Conservation (phyloP, 2,113 vertebrate species). For the Lophius piscatorius region DNA sequence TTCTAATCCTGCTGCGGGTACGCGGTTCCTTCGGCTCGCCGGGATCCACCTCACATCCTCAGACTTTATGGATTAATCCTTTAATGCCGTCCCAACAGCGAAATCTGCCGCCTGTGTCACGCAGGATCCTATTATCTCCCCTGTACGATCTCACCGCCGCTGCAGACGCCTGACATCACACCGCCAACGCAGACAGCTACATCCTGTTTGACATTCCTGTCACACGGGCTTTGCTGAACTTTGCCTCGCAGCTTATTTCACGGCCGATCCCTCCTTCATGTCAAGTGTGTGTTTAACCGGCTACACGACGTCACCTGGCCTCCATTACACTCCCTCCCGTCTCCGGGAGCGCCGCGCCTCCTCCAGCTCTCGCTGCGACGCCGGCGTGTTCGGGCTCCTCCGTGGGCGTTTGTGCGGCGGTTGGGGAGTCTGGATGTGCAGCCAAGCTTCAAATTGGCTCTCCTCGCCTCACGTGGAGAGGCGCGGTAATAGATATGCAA, state of each 20-base stretch:
- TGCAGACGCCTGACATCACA: conserved; percentile 37
- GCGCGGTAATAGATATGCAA: conserved; percentile 73
- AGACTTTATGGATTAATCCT: conserved; percentile 46
- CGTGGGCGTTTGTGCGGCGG: conserved; percentile 22
- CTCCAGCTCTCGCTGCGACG: conserved; percentile 13
- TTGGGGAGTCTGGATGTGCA: conserved; percentile 52
- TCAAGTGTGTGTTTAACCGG: conserved; percentile 63
- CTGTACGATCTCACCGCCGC: conserved; percentile 34
- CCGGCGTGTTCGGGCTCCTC: conserved; percentile 11
- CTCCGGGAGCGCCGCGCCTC: conserved; percentile 45
- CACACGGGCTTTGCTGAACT: conserved; percentile 48
- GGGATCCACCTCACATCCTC: conserved; percentile 36
- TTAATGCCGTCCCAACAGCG: conserved; percentile 48
- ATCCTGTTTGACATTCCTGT: conserved; percentile 61
- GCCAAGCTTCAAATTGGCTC: conserved; percentile 74
- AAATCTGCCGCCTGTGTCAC: conserved; percentile 55
- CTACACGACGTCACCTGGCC: conserved; percentile 61
- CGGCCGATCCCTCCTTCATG: conserved; percentile 60
- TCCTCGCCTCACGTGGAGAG: conserved; percentile 52
- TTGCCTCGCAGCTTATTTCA: conserved; percentile 66
- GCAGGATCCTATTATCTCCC: conserved; percentile 50
- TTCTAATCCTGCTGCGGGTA: conserved; percentile 34
- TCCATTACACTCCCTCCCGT: conserved; percentile 57
- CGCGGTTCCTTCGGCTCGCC: conserved; percentile 23
- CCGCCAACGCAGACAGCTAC: conserved; percentile 42